phyloP scores from a whole-genome alignment of 2,888 invertebrate genomes.

The Lordiphosa andalusiaca region DNA sequence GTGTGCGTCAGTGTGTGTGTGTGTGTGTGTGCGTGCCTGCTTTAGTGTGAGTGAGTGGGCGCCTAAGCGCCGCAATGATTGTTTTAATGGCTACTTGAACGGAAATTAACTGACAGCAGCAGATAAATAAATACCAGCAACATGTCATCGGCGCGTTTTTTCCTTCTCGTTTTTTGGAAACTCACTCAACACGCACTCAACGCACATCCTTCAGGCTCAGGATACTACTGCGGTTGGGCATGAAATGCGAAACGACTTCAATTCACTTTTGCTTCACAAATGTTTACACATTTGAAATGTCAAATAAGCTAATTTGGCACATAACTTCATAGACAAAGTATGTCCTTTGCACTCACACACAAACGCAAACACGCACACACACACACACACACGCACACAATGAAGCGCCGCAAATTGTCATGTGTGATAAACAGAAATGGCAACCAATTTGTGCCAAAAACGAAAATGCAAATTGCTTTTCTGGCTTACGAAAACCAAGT shows the following conservation, averaged over 20 bases:
- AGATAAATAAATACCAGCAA: conserved; percentile 59
- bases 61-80: conserved; percentile 65
- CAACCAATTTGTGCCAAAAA: conserved; percentile 47
- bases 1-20: conserved; percentile 2
- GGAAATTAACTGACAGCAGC: conserved; percentile 75
- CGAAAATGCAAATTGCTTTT: conserved; percentile 41
- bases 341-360: conserved; percentile 2
- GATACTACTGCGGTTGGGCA: conserved; percentile 26
- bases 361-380: conserved; percentile 4
- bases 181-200: conserved; percentile 2
- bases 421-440: conserved; percentile 42
- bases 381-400: conserved; percentile 3
- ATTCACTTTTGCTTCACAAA: conserved; percentile 33
- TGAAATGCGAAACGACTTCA: conserved; percentile 27
- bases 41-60: conserved; percentile 16
- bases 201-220: conserved; percentile 34
- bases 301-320: conserved; percentile 71
- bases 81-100: conserved; percentile 73
- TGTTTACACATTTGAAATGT: conserved; percentile 67
- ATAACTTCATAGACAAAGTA: conserved; percentile 27
- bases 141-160: conserved; percentile 4
- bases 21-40: conserved; percentile 10
- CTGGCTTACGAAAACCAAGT: conserved; percentile 25
- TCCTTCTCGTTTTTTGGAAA: neutral
- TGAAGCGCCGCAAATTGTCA: conserved; percentile 19